Evolutionary conservation across 1,140 invertebrate species (phyloP), one percentile per base, ranked within the genome.

Genomic region (Penaeus vannamei): DNA sequence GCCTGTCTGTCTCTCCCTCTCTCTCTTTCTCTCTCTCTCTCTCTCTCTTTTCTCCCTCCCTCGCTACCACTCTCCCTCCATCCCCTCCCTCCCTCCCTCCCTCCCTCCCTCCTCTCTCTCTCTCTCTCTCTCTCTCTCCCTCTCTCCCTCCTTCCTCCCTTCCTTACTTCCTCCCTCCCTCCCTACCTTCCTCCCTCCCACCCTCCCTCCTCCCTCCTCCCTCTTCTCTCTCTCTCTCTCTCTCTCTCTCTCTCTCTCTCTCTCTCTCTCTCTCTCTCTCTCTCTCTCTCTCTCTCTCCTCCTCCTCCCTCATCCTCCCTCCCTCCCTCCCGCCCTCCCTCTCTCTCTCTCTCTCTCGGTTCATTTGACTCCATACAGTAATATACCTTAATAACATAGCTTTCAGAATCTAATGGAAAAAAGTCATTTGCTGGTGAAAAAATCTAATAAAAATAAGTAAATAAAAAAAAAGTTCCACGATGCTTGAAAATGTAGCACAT

Each of bases 211-310:
- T 14, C 7, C 23, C 29, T 14, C 29, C 64, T 14, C 14, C 29
- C 64, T 14, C 14, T 14, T n/a, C 36, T 23, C 22, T 23, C 22
- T 42, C 36, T 36, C 36, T 22, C 3, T 8, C 22, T 22, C 29
- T 22, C 7, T 20, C 22, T 22, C 7, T 19, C 22, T 20, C 5
- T 19, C 7, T 22, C 5, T 77, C 29, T 14, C 22, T 32, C 29
- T 29, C 76, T 77, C 76, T 29, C 32, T 36, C 32, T 79, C 76
- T 79, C 32, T 42, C 22, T 23, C 32, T 36, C 22, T 79, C 76
- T 79, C 76, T 79, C 76, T 79, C 76, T 79, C 76, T 79, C 76
- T 79, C 76, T 79, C 76, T 79, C 14, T 79, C 76, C 36, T 1
- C 36, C 76, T 79, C 76, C 36, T 29, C 36, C 14, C 17, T 29